These are phyloP conservation scores for Anthopleura sola DNA, from an alignment of 64 coral and sea anemone genomes.

Conservation along the genomic window DNA sequence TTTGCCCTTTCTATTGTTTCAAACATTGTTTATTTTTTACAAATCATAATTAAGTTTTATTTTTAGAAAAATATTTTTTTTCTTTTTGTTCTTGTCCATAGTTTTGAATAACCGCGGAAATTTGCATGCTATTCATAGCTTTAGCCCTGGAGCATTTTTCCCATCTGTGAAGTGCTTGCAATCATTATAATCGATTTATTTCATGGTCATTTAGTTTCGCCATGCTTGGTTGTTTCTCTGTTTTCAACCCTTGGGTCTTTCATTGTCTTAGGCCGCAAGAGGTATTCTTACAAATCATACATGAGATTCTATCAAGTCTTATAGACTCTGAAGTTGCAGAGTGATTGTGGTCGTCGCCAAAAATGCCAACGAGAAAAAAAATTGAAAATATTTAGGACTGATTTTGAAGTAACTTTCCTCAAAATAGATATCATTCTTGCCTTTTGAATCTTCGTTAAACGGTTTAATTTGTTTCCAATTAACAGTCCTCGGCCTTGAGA, in stretches of 20 bases:
- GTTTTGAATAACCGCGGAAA: background rate
- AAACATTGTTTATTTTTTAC: background rate
- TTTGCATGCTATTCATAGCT: background rate
- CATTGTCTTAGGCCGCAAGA: background rate
- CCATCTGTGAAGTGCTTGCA: background rate
- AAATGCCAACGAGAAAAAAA: background rate
- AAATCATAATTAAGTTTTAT: background rate
- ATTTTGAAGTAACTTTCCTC: no score
- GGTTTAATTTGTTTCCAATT: slow-evolving; percentile 64
- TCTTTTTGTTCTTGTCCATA: background rate
- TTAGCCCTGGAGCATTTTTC: background rate
- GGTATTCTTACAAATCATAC: background rate
- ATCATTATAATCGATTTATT: background rate
- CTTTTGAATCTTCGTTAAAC: slow-evolving; percentile 34
- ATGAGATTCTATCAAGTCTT: background rate
- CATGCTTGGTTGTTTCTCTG: background rate
- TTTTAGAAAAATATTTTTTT: background rate
- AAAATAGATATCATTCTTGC: background rate
- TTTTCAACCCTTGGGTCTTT: background rate
- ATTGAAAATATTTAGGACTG: background rate
- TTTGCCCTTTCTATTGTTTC: background rate
- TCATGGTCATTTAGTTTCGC: background rate
- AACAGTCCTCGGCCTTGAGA: slow-evolving; percentile 20
- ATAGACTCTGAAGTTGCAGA: no score
- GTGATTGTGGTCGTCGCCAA: background rate